phyloP scores from a whole-genome alignment of 2,797 vertebrate genomes.

The Onychomys arenicola region DNA sequence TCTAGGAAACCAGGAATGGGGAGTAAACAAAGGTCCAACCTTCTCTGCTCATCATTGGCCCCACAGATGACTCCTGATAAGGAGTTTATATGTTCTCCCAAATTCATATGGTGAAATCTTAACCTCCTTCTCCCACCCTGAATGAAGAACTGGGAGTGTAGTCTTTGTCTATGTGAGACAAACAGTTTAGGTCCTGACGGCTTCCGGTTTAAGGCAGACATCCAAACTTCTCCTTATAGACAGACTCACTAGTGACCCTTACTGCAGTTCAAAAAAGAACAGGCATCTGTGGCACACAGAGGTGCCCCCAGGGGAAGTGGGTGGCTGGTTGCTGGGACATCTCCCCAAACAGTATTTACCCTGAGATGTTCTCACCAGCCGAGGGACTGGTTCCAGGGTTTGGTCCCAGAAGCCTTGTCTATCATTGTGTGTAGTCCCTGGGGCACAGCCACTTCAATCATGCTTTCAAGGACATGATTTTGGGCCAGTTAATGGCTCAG shows the following conservation, averaged over 20 bases:
- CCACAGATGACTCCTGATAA: not conserved
- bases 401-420: not conserved
- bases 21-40: not conserved
- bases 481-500: not conserved
- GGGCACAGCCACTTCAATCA: not conserved
- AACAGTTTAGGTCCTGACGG: not conserved
- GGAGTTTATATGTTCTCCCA: not conserved
- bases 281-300: not conserved
- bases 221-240: slow-evolving; percentile 11
- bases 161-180: not conserved
- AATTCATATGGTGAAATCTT: not conserved
- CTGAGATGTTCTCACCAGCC: not conserved
- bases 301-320: not conserved
- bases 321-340: not conserved
- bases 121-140: not conserved
- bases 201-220: not conserved
- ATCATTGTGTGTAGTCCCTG: not conserved
- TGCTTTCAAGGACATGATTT: not conserved
- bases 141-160: not conserved
- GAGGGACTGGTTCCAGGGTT: not conserved
- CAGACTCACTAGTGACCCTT: not conserved
- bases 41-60: not conserved
- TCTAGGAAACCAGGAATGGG: not conserved
- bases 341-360: not conserved
- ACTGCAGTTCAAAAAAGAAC: not conserved